These are phyloP conservation scores for Euzophera pinguis DNA, from an alignment of 2,888 invertebrate species.

Conservation along the genomic window DNA sequence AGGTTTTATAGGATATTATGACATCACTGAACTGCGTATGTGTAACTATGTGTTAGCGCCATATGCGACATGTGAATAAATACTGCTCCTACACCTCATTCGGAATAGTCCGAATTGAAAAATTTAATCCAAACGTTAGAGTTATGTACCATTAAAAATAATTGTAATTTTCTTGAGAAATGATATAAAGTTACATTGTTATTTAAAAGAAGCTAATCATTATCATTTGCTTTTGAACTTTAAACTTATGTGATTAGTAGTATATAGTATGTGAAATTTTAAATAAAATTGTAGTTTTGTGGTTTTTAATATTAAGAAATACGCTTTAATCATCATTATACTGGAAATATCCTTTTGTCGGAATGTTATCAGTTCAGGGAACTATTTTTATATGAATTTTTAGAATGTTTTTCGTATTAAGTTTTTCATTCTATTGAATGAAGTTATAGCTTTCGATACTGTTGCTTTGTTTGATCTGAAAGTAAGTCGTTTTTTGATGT, in stretches of 20 bases:
- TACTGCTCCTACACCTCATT: no score
- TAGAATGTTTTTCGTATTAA: neutral
- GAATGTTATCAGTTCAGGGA: neutral
- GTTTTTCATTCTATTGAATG: constrained; percentile 5
- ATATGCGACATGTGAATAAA: no score
- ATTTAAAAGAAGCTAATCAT: neutral
- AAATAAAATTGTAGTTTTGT: neutral
- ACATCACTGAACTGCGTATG: no score
- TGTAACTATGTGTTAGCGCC: no score
- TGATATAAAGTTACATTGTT: no score
- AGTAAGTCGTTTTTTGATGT: neutral
- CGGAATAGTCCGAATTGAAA: no score
- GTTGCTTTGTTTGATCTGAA: neutral
- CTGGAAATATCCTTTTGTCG: neutral
- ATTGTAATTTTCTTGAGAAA: no score
- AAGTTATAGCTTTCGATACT: neutral
- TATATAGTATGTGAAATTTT: neutral
- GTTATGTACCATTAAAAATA: no score
- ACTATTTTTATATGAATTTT: constrained; percentile 6
- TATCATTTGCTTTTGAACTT: neutral
- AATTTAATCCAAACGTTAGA: no score
- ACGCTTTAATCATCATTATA: neutral
- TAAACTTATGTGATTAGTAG: neutral
- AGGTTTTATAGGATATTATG: no score
- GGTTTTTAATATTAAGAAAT: neutral